Percentiles rank a stretch among this genome's conserved stretches.
Evolutionary conservation across 2,888 invertebrate genomes (phyloP).

Genomic region (Sesamia inferens): DNA sequence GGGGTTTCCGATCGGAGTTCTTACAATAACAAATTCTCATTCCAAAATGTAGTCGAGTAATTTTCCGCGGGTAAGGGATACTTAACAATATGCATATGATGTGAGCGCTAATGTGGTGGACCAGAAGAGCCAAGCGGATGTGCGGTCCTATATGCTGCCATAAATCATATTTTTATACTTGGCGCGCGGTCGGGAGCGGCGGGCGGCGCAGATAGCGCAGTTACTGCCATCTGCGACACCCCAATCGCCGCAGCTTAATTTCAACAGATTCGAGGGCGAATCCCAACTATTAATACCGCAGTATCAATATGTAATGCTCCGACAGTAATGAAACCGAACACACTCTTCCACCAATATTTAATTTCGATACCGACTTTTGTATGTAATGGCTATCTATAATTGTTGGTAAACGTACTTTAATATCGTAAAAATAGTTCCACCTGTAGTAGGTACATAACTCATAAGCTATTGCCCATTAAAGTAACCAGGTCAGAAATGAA

Average conservation of each 20-base stretch:
- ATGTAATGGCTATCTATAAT: slow-evolving; percentile 49
- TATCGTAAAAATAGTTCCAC: slow-evolving; percentile 55
- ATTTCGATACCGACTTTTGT: slow-evolving; percentile 39
- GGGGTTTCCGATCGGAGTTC: slow-evolving; percentile 75
- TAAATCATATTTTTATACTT: slow-evolving; percentile 88
- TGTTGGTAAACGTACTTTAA: slow-evolving; percentile 48
- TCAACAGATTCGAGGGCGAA: slow-evolving; percentile 84
- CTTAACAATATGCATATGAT: slow-evolving; percentile 72
- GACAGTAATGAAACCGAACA: slow-evolving; percentile 63
- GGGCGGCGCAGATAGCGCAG: slow-evolving; percentile 77
- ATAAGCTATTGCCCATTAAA: slow-evolving; percentile 59
- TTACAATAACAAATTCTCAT: slow-evolving; percentile 73
- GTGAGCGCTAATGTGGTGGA: slow-evolving; percentile 74
- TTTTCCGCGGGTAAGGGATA: slow-evolving; percentile 68
- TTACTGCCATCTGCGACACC: slow-evolving; percentile 88
- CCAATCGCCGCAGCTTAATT: slow-evolving; percentile 85
- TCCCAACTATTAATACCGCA: slow-evolving; percentile 82
- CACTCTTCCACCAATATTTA: slow-evolving; percentile 45
- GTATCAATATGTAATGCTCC: slow-evolving; percentile 74
- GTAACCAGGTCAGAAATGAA: slow-evolving; percentile 64
- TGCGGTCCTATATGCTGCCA: slow-evolving; percentile 76
- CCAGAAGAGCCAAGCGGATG: slow-evolving; percentile 76
- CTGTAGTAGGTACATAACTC: slow-evolving; percentile 53
- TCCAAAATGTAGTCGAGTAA: slow-evolving; percentile 68
- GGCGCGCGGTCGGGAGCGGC: slow-evolving; percentile 74